These are phyloP conservation scores for Phalacrocorax brasilianus DNA, from an alignment of 2,113 vertebrate genomes.

Conservation along the genomic window DNA sequence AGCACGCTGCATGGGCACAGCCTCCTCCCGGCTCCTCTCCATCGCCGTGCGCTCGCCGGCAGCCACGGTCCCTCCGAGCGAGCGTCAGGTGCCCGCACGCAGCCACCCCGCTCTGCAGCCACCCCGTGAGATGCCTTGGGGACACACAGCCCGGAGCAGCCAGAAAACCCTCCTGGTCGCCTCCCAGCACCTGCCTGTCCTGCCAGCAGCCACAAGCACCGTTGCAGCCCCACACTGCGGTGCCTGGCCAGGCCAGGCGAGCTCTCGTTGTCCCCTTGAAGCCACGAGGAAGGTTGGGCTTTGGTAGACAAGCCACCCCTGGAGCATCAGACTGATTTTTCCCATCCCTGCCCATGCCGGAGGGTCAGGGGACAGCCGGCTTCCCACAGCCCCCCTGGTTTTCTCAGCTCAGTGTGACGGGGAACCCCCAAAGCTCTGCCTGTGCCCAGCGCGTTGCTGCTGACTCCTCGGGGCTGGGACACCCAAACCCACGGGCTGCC, in stretches of 20 bases:
- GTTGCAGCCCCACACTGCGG: accelerated
- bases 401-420: neutral
- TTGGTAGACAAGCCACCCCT: neutral
- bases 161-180: neutral
- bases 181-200: neutral
- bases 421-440: neutral
- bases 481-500: neutral
- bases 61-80: accelerated
- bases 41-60: accelerated
- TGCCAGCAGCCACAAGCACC: neutral
- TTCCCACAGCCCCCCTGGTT: neutral
- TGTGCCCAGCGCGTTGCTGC: accelerated
- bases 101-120: neutral
- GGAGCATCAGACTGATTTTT: neutral
- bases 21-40: neutral
- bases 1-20: neutral
- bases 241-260: neutral
- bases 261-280: neutral
- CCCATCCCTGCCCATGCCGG: neutral
- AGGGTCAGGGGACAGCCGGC: neutral
- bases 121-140: neutral
- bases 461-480: neutral
- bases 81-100: neutral
- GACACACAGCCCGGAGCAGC: neutral
- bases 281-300: neutral